Base-by-base conservation (phyloP, 2,888 invertebrate species). In the Bedellia somnulentella region DNA sequence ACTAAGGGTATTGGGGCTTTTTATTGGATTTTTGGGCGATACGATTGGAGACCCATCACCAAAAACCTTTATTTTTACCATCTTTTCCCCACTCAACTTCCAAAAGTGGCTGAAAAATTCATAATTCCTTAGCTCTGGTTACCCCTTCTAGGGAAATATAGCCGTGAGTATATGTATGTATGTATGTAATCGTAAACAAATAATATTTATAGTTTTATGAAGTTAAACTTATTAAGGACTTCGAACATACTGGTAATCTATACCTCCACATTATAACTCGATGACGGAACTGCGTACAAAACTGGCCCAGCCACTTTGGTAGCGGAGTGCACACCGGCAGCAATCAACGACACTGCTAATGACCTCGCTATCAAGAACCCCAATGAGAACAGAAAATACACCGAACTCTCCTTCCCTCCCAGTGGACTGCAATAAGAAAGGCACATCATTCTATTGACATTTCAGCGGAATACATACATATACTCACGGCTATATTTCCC, bases 301-400 rank as follows among this genome's bases (percentile, higher is more conserved):
- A 71, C 52, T 0, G 67, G 51, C 1, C 73, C 66, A 0, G 78
- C 66, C 6, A 59, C 45, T 25, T 62, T 44, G 2, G 81, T 76
- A 11, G 76, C 68, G 8, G 78, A 63, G 40, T 81, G 62, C 3
- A 82, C 62, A 2, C 59, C 49, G 1, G 81, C 71, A 1, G 80
- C 80, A 16, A 66, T 66, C 11, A 83, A 47, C 1, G 81, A 78
- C 1, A 83, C 80, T 0, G 75, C 61, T n/a, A 81, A 51, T 1
- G 81, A 79, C 29, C 83, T 62, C 6, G 61, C 48, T 14, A 82
- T 46, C 8, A 83, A 49, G 42, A 79, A 82, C 16, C 68, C 57
- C 32, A 81, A 76, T 1, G 83, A 83, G 43, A 70, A 80, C 29
- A 71, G 60, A 35, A 80, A 77, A 48, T 84, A 84, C 3, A 78